These are phyloP conservation scores for Ceyx margarethae DNA, from an alignment of 2,113 vertebrate genomes.

Conservation along the genomic window DNA sequence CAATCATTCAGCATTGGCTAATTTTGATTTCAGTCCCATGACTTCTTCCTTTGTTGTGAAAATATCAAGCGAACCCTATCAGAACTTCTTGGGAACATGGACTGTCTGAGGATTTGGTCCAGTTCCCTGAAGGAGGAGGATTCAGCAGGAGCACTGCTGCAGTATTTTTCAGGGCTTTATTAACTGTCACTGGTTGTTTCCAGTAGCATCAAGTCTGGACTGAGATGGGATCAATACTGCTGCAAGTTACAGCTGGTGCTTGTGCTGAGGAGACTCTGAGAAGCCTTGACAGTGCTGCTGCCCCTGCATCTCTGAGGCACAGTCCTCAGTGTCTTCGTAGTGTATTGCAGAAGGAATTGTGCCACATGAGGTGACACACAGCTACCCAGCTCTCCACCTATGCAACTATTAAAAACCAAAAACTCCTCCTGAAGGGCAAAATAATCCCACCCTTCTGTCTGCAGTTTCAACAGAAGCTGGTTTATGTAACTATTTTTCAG, in stretches of 20 bases:
- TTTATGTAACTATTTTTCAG: background rate
- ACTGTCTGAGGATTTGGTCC: background rate
- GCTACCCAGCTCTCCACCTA: background rate
- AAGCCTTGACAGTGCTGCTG: background rate
- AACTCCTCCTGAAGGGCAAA: background rate
- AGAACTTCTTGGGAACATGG: background rate
- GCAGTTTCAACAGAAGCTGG: background rate
- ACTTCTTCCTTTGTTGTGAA: conserved; percentile 4
- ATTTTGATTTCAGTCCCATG: conserved; percentile 18
- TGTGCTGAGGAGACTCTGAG: background rate
- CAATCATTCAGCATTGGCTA: background rate
- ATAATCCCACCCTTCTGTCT: background rate
- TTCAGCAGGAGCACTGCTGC: background rate
- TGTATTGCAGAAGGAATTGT: background rate
- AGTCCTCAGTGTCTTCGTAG: background rate
- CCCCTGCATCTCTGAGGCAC: background rate
- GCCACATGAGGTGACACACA: background rate
- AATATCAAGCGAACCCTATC: background rate
- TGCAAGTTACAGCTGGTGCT: background rate
- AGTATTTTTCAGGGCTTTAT: background rate
- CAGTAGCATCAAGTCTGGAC: background rate
- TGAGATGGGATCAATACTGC: background rate
- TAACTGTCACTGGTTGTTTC: background rate
- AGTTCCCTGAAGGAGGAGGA: background rate
- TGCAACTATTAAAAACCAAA: background rate